These are phyloP conservation scores for Stigmatopora nigra DNA, from an alignment of 2,113 vertebrate species.

Conservation along the genomic window DNA sequence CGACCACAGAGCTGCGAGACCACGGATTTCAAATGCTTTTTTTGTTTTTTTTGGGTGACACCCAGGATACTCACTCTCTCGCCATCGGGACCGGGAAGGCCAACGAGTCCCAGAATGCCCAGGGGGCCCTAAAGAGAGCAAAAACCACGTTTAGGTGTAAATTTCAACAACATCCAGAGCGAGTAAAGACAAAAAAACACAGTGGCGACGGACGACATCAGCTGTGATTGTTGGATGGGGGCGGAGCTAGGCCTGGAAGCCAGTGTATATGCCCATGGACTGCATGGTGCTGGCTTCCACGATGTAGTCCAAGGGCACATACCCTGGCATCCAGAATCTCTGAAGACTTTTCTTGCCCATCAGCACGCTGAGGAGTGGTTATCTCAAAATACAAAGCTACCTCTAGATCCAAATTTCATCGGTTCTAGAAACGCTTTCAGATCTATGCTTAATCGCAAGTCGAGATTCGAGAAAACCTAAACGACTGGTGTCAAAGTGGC, in stretches of 20 bases:
- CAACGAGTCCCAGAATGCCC: conserved; percentile 84
- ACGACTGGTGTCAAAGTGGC: no score
- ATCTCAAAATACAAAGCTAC: neutral
- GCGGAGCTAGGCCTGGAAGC: conserved; percentile 91
- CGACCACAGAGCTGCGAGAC: no score
- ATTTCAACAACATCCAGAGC: neutral
- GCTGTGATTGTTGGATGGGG: conserved; percentile 7
- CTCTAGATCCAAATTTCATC: no score
- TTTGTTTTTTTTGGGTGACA: conserved; percentile 12
- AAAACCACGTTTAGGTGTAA: conserved; percentile 28
- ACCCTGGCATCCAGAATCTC: conserved; percentile 94
- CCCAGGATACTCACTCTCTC: conserved; percentile 84
- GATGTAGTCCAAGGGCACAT: conserved; percentile 99
- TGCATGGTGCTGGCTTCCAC: conserved; percentile 99
- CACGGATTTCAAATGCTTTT: neutral
- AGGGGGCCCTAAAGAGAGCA: conserved; percentile 82
- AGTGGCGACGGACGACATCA: conserved; percentile 5
- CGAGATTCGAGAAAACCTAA: no score
- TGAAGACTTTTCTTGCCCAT: conserved; percentile 36
- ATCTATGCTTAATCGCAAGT: no score
- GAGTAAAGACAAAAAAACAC: neutral
- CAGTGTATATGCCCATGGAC: conserved; percentile 99
- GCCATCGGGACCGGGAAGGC: conserved; percentile 85
- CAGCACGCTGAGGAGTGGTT: conserved; percentile 20
- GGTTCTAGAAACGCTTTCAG: no score